A percentile compares a stretch with the other conserved stretches of the same genome.
phyloP scores from a whole-genome alignment of 2,888 invertebrate species.

The Ceriagrion tenellum region DNA sequence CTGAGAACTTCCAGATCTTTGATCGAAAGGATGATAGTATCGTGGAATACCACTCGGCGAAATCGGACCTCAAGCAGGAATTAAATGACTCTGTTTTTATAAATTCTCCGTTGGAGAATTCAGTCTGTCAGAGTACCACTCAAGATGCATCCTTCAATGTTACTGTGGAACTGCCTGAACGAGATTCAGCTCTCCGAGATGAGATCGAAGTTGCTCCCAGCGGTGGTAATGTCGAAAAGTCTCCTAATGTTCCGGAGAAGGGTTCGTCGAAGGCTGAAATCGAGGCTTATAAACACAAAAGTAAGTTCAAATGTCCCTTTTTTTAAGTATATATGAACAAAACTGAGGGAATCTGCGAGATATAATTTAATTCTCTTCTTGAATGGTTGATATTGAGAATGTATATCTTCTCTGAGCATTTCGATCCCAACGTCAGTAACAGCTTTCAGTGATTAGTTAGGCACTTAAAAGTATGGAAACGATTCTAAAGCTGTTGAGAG shows the following conservation, averaged over 20 bases:
- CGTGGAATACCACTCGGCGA: constrained; percentile 23
- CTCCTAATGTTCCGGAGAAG: not conserved
- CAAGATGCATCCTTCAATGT: constrained; percentile 44
- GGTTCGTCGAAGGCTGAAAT: not conserved
- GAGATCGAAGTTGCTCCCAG: not conserved
- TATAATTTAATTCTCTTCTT: no score
- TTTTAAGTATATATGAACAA: not conserved
- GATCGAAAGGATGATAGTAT: constrained; percentile 26
- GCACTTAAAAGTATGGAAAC: no score
- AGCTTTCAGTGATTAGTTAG: no score
- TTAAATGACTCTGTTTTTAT: constrained; percentile 33
- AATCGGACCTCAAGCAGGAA: not conserved
- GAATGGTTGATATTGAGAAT: no score
- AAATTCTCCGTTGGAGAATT: constrained; percentile 33
- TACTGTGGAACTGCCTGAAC: constrained; percentile 10
- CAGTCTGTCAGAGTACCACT: not conserved
- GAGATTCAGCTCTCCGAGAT: constrained; percentile 25
- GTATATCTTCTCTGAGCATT: no score
- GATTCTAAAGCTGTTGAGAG: no score
- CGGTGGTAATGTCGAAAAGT: not conserved
- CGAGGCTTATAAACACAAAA: not conserved
- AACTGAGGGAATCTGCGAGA: no score
- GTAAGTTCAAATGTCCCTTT: not conserved
- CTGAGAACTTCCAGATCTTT: constrained; percentile 36
- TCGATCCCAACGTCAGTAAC: no score